phyloP scores from a whole-genome alignment of 1,140 invertebrate genomes.

The Helicoverpa armigera region DNA sequence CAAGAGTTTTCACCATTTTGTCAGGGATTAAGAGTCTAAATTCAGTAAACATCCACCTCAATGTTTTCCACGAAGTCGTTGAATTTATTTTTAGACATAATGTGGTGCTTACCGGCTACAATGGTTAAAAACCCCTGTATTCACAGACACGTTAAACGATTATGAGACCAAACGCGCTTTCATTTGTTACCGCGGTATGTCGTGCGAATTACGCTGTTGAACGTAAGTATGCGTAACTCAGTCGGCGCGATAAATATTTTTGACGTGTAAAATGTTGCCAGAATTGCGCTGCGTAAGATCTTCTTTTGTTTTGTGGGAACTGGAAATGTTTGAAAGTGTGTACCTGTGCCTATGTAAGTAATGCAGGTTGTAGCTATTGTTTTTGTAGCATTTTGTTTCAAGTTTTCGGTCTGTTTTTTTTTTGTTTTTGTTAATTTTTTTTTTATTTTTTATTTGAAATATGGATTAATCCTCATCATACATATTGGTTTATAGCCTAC shows the following conservation, averaged over 20 bases:
- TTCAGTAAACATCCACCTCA: too few relatives aligned
- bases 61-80: too few relatives aligned
- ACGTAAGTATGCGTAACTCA: conserved; percentile 44
- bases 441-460: too few relatives aligned
- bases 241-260: conserved; percentile 40
- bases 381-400: too few relatives aligned
- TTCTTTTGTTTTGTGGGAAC: conserved; percentile 37
- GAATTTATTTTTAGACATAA: too few relatives aligned
- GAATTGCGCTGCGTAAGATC: conserved; percentile 30
- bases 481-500: too few relatives aligned
- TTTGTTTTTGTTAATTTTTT: not conserved
- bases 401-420: not conserved
- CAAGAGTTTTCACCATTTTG: too few relatives aligned
- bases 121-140: conserved; percentile 9
- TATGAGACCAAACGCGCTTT: conserved; percentile 28
- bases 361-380: not conserved
- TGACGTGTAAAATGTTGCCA: conserved; percentile 37
- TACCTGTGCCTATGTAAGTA: not conserved
- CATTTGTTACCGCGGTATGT: conserved; percentile 39
- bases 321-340: not conserved
- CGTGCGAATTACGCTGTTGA: conserved; percentile 20
- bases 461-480: too few relatives aligned
- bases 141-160: conserved; percentile 37
- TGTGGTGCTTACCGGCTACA: not conserved
- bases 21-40: too few relatives aligned